These are phyloP conservation scores for Epirrhoe tristata DNA, from an alignment of 2,888 invertebrate genomes.

Conservation along the genomic window DNA sequence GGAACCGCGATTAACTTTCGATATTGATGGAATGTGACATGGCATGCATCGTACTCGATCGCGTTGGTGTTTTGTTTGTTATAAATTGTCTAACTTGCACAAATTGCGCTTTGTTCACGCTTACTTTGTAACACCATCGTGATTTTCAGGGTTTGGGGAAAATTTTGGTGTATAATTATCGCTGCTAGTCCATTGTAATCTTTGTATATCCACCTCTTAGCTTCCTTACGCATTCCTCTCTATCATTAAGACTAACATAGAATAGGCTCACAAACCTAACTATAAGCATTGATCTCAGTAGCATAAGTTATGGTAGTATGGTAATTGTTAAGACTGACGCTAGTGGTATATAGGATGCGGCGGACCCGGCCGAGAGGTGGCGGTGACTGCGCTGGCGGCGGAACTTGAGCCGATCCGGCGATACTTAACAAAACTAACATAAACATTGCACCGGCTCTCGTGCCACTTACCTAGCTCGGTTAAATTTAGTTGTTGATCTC, in stretches of 20 bases:
- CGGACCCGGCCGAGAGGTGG: conserved; percentile 47
- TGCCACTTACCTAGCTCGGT: conserved; percentile 30
- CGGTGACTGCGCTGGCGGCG: conserved; percentile 43
- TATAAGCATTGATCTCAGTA: conserved; percentile 47
- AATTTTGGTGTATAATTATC: conserved; percentile 36
- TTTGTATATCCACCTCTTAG: conserved; percentile 42
- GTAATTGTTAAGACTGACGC: conserved; percentile 65
- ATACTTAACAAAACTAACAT: conserved; percentile 36
- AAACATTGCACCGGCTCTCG: conserved; percentile 30
- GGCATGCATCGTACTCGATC: conserved; percentile 42
- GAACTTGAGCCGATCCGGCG: conserved; percentile 41
- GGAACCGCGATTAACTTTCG: conserved; percentile 54
- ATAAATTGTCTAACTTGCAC: conserved; percentile 35
- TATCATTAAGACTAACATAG: conserved; percentile 45
- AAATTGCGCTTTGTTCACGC: conserved; percentile 45
- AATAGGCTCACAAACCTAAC: conserved; percentile 37
- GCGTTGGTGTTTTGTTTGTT: conserved; percentile 38
- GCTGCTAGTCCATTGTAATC: conserved; percentile 34
- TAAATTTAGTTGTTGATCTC: conserved; percentile 49
- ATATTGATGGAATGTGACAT: conserved; percentile 27
- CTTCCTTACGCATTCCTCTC: conserved; percentile 37
- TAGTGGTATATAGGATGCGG: conserved; percentile 54
- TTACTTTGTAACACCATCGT: conserved; percentile 37
- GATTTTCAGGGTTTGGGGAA: conserved; percentile 38
- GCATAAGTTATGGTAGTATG: conserved; percentile 56